These are phyloP conservation scores for Heloderma charlesbogerti DNA, from an alignment of 2,113 vertebrate species.

Conservation along the genomic window DNA sequence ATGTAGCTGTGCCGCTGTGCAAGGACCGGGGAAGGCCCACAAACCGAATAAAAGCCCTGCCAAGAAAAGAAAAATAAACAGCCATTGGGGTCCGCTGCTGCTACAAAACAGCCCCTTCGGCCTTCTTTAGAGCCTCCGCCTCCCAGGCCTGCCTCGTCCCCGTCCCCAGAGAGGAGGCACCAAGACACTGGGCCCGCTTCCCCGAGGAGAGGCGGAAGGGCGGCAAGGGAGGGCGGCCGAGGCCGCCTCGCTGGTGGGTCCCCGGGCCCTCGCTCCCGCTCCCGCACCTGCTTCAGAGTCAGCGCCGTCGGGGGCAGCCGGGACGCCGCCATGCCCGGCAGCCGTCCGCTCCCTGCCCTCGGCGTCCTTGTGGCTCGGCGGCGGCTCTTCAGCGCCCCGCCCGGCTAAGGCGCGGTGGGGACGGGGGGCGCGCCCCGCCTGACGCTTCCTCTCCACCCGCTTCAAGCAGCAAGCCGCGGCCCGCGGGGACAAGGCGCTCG, in stretches of 20 bases:
- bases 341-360: accelerated
- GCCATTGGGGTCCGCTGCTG: not conserved
- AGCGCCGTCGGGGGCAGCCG: slow-evolving; percentile 74
- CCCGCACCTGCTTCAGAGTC: slow-evolving; percentile 84
- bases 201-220: too few species aligned
- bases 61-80: not conserved
- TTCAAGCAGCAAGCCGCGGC: not conserved
- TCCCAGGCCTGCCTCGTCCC: too few species aligned
- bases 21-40: too few species aligned
- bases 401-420: accelerated
- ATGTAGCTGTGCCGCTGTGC: too few species aligned
- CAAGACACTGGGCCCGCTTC: not conserved
- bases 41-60: too few species aligned
- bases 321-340: slow-evolving; percentile 68
- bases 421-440: not conserved
- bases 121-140: not conserved
- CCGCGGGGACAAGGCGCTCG: too few species aligned
- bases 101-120: too few species aligned
- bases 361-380: not conserved
- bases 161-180: accelerated
- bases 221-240: not conserved
- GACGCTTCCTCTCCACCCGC: accelerated
- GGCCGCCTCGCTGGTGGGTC: not conserved
- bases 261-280: accelerated
- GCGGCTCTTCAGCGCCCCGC: not conserved